Base-by-base conservation (phyloP, 2,888 invertebrate species). In the Pelosia muscerda region DNA sequence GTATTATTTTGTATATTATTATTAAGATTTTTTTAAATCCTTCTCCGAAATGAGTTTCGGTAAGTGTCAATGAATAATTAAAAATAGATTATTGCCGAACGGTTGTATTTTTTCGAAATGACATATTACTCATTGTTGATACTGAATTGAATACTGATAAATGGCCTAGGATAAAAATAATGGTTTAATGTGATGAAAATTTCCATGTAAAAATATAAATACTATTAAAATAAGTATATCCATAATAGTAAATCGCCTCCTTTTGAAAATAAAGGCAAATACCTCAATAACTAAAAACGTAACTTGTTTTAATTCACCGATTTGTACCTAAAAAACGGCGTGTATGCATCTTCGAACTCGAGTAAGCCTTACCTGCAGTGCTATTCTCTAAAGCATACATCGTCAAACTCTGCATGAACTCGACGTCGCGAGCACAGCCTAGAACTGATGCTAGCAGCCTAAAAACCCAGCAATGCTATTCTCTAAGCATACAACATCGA, bases 121-220 rank as follows among this genome's bases (percentile, higher is more conserved):
- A 90, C 89, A 86, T 89, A 86, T 90, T 89, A 90, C 89, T 90
- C 89, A 89, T 86, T 90, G 92, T 93, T 92, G 90, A 90, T 89
- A 90, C 89, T 90, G 91, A 92, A 88, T 89, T 90, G 87, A 92
- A 88, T 90, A 91, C 89, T 91, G 90, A 88, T 87, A 91, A 90
- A 93, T 90, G 93, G 94, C 93, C 94, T 94, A 93, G 92, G 86
- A 87, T 89, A 90, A 55, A n/a, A 91, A 88, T 90, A 83, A 90
- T 90, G 86, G 88, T 93, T 88, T 92, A 92, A 90, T 94, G 94
- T 94, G 94, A 94, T 94, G 93, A 91, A 90, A 93, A 90, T 92
- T 94, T 94, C 93, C 94, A 93, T 95, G 94, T 95, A 94, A 94
- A 94, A 94, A 95, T 94, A 94, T 94, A 94, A 94, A 95, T 94